phyloP scores from a whole-genome alignment of 2,888 invertebrate species.

The Rhamphomyia laevipes region DNA sequence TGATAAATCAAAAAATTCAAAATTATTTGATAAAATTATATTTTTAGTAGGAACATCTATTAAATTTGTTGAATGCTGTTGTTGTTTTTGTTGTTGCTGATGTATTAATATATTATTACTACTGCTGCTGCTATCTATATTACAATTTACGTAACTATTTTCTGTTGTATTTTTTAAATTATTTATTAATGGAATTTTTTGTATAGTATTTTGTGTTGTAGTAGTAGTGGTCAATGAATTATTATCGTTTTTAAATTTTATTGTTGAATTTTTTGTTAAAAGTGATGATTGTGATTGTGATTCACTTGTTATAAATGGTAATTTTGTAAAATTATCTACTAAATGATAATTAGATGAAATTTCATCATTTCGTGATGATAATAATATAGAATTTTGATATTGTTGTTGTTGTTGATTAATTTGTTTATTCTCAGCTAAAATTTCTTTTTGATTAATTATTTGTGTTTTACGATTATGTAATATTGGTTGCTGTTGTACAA shows the following conservation, averaged over 20 bases:
- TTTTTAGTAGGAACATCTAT: not conserved
- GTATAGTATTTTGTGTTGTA: not conserved
- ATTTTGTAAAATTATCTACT: not conserved
- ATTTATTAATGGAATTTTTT: not conserved
- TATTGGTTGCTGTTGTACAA: slow-evolving; percentile 1
- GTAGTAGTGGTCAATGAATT: not conserved
- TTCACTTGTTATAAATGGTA: no score
- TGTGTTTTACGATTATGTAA: slow-evolving; percentile 3
- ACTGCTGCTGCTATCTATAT: no score
- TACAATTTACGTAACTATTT: no score
- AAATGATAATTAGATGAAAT: not conserved
- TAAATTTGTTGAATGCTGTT: not conserved
- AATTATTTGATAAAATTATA: not conserved
- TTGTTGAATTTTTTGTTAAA: no score
- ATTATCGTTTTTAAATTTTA: no score
- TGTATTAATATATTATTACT: not conserved
- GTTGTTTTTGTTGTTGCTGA: not conserved
- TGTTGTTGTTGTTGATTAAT: not conserved
- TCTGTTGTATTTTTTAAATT: not conserved
- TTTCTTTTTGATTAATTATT: slow-evolving; percentile 8
- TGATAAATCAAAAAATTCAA: not conserved
- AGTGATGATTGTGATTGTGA: no score
- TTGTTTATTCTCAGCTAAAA: slow-evolving; percentile 2
- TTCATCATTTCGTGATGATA: not conserved
- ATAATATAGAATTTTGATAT: not conserved